Base-by-base conservation (phyloP, 2,888 invertebrate species). In the Bombylius discolor region DNA sequence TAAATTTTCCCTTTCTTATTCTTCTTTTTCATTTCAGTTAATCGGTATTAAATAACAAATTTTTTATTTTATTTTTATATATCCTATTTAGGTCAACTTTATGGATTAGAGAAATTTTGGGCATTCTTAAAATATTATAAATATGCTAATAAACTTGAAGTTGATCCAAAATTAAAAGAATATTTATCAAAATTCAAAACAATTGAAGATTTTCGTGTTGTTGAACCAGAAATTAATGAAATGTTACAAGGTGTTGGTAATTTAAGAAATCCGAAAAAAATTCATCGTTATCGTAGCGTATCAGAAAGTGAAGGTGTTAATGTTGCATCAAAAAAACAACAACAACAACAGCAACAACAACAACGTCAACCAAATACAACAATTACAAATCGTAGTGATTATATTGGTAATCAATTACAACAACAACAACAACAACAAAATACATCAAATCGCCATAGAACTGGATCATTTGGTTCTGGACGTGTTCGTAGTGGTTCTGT, bases 51-150 rank as follows among this genome's bases (percentile, higher is more conserved):
- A 8, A 39, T 9, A 8, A 8, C n/a, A n/a, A n/a, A 12, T 13
- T 23, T 55, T 48, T 48, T 31, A 36, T 36, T 56, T 56, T 47
- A 55, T 33, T 31, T 56, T 52, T 49, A n/a, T 23, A 1, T 3
- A 23, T 23, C 23, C 3, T 47, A 31, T 65, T 64, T 74, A 89
- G 94, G 94, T 72, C 95, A 98, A 76, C 79, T 97, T 53, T 99
- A 99, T 75, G 99, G 98, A 34, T 77, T 99, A 63, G 99, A 99
- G 77, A 99, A 99, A 75, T 99, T 99, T 77, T 97, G 98, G 95
- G 97, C 97, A 50, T 99, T 98, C 80, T 78, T 94, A 57, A 97
- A 97, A 75, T 98, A 97, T 78, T 96, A 91, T 76, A 91, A 88
- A 72, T 84, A 90, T 68, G 82, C 86, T 42, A 78, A 76, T 33